phyloP scores from a whole-genome alignment of 2,888 invertebrate genomes.

The Caprella mutica region DNA sequence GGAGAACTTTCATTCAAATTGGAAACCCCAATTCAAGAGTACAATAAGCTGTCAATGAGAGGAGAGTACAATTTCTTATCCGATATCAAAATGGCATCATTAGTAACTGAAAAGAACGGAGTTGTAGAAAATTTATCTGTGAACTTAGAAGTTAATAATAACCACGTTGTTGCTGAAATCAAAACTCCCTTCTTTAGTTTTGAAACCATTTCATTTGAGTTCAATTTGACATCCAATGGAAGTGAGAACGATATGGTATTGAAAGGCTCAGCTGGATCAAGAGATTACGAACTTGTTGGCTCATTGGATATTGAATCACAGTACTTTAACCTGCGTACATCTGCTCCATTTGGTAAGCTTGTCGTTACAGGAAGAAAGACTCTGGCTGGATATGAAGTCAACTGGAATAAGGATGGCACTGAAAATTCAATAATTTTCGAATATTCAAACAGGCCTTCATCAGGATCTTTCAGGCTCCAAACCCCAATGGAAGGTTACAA shows the following conservation, averaged over 20 bases:
- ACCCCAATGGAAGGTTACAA: background rate
- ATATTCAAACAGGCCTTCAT: background rate
- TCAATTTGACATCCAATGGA: conserved; percentile 6
- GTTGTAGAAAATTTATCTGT: conserved; percentile 12
- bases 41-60: too few relatives aligned
- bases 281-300: too few relatives aligned
- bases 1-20: too few relatives aligned
- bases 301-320: background rate
- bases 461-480: background rate
- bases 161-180: conserved; percentile 12
- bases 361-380: background rate
- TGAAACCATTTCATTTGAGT: conserved; percentile 13
- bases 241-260: background rate
- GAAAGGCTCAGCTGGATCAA: too few relatives aligned
- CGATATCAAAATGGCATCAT: too few relatives aligned
- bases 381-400: background rate
- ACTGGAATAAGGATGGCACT: background rate
- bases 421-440: background rate
- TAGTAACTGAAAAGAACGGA: too few relatives aligned
- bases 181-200: conserved; percentile 20
- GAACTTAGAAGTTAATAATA: conserved; percentile 8
- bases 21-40: too few relatives aligned
- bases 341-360: background rate
- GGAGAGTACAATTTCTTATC: too few relatives aligned
- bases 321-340: background rate